A percentile compares a stretch with the other conserved stretches of the same genome.
Conservation (phyloP, 2,797 vertebrate genomes). For the Scolopax bukidnonensis region DNA sequence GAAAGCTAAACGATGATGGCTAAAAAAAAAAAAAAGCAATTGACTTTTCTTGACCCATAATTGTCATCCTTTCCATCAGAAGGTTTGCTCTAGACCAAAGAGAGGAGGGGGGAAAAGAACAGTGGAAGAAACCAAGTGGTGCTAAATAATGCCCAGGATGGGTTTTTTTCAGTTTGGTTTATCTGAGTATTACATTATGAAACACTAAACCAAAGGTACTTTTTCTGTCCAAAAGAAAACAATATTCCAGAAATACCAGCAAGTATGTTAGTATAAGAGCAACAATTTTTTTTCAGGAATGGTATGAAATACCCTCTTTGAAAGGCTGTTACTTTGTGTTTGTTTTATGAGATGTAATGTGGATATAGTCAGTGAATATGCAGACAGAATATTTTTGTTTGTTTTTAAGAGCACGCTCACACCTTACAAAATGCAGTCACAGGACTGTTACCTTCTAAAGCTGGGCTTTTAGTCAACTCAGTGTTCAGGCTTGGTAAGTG, state of each 20-base stretch:
- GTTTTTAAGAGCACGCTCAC: neutral
- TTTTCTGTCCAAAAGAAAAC: neutral
- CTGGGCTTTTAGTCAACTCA: neutral
- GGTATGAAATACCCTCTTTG: neutral
- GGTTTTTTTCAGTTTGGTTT: neutral
- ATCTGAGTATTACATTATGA: neutral
- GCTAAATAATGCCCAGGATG: neutral
- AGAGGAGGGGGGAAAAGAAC: neutral
- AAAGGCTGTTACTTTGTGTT: neutral
- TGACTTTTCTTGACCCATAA: neutral
- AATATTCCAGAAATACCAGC: neutral
- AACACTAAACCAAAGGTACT: neutral
- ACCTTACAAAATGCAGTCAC: neutral
- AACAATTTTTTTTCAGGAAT: neutral
- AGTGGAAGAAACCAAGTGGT: neutral
- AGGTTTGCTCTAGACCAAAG: neutral
- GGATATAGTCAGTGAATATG: neutral
- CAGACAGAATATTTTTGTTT: neutral
- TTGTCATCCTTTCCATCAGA: neutral
- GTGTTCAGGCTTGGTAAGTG: neutral
- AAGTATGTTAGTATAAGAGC: neutral
- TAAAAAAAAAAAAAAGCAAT: neutral
- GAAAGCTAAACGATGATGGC: neutral
- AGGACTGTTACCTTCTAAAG: neutral
- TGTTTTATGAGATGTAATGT: neutral